Base-by-base conservation (phyloP, 2,113 vertebrate species). In the Brachyhypopomus gauderio region DNA sequence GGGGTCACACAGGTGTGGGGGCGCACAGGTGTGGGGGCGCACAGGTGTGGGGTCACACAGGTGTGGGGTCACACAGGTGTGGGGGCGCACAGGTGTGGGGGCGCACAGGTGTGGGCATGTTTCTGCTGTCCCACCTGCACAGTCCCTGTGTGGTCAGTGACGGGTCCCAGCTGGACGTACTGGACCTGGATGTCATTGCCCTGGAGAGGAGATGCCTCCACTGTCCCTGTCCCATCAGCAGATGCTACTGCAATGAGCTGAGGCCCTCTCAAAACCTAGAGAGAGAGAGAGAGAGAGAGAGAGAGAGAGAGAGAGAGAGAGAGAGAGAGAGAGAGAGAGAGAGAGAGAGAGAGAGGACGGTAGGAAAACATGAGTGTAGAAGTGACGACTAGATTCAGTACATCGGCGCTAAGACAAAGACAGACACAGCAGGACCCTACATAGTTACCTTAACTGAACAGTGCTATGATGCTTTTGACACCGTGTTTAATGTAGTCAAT, bases 181-280 rank as follows among this genome's bases (percentile, higher is more conserved):
- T 98, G 98, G 79, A 99, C 98, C 89, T 99, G 98, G 88, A 99
- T 99, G 86, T 98, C 97, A 4, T 95, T 95, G 36, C 95, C 94
- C 86, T 96, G 98, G 4, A 99, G 95, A 0, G 96, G 83, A 0
- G 96, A 96, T 0, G 96, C 95, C 0, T 99, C 97, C 0, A 99
- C 96, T 0, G 93, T 94, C 0, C 95, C 91, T 0, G 96, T 85
- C 0, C 93, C 88, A 80, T 99, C 98, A 0, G 96, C 93, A n/a
- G 98, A 98, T 0, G 98, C 97, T 72, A 99, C 96, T 0, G 98
- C 97, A 62, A 99, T 99, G 22, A 99, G 90, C 88, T 98, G 98
- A 70, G 98, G 96, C 0, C 98, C 98, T 86, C 96, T 96, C 75
- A 99, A 88, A 87, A 98, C 97, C 97, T 98, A 30, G 4, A 75